These are phyloP conservation scores for Enteromius radiatus DNA, from an alignment of 2,797 vertebrate genomes.

Conservation along the genomic window DNA sequence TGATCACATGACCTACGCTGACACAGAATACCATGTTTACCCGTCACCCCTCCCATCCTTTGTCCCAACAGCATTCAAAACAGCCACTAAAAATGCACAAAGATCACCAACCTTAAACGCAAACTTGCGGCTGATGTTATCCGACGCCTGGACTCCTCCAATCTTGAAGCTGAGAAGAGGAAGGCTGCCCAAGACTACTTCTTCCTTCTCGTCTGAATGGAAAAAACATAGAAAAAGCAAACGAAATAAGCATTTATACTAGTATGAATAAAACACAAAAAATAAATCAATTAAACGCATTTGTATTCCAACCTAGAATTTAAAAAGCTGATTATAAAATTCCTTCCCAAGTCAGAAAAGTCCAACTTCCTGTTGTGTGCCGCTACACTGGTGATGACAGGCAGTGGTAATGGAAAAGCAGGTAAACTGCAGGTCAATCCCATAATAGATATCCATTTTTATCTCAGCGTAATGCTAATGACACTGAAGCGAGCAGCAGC, in stretches of 20 bases:
- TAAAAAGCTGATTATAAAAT: not conserved
- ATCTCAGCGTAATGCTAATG: constrained; percentile 53
- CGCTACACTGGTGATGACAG: not conserved
- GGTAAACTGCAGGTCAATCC: constrained; percentile 63
- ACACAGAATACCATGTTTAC: constrained; percentile 18
- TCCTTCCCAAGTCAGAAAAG: constrained; percentile 5
- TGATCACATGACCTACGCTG: constrained; percentile 12
- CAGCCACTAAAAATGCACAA: constrained; percentile 9
- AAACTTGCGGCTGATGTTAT: constrained; percentile 92
- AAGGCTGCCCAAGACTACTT: constrained; percentile 89
- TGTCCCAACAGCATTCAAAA: constrained; percentile 2
- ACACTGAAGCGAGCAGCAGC: constrained; percentile 32
- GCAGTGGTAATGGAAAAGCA: constrained; percentile 41
- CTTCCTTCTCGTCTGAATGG: constrained; percentile 90
- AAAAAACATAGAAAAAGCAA: not conserved
- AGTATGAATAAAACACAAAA: not conserved
- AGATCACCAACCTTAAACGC: constrained; percentile 90
- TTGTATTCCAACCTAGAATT: constrained; percentile 9
- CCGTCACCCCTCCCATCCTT: not conserved
- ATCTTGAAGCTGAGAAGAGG: constrained; percentile 92
- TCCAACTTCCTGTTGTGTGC: constrained; percentile 18
- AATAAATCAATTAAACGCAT: not conserved
- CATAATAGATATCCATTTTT: constrained; percentile 72
- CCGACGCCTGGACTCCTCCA: constrained; percentile 80
- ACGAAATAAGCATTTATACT: not conserved